phyloP scores from a whole-genome alignment of 1,140 invertebrate genomes.

The Adelges cooleyi region DNA sequence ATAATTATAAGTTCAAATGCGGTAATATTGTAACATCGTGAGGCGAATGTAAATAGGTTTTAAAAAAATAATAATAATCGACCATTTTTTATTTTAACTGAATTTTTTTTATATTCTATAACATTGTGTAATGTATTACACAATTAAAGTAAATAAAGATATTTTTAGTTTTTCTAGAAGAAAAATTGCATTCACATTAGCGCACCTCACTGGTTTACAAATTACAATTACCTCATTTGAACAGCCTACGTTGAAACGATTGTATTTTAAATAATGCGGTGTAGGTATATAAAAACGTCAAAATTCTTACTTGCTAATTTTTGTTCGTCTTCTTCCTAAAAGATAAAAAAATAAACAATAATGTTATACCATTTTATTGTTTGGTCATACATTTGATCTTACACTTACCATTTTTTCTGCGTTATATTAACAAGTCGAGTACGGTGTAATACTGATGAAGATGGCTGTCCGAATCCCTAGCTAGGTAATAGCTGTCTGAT shows the following conservation, averaged over 20 bases:
- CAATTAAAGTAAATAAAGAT: no score
- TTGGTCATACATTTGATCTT: neutral
- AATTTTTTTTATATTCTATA: no score
- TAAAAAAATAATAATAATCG: no score
- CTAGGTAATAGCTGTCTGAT: neutral
- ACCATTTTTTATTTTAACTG: no score
- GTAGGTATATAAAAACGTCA: neutral
- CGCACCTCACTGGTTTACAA: neutral
- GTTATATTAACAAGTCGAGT: neutral
- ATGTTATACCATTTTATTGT: neutral
- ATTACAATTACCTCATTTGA: neutral
- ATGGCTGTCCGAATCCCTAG: constrained; percentile 4
- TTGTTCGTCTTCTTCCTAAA: constrained; percentile 62
- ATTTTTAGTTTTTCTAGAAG: no score
- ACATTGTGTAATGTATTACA: no score
- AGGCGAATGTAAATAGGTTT: no score
- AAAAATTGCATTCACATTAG: neutral
- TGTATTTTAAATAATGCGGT: neutral
- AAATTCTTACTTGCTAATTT: constrained; percentile 52
- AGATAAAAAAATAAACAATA: constrained; percentile 33
- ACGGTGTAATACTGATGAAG: neutral
- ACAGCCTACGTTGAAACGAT: neutral
- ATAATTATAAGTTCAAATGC: no score
- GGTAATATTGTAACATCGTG: no score
- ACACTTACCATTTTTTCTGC: neutral